Conservation (phyloP, 2,113 vertebrate species). For the Tinamus guttatus region DNA sequence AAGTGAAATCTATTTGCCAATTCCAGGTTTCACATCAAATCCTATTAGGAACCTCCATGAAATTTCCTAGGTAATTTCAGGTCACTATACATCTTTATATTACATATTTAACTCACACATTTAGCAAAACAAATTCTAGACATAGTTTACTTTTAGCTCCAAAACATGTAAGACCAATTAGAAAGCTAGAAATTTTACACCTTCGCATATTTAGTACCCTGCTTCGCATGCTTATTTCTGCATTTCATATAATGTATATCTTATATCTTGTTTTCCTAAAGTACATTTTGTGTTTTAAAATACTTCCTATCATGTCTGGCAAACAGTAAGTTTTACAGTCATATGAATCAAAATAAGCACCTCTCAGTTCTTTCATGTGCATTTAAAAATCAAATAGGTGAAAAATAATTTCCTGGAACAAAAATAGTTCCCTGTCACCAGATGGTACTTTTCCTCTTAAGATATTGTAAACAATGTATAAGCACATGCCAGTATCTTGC, state of each 20-base stretch:
- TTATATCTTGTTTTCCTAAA: background rate
- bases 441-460: background rate
- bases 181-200: background rate
- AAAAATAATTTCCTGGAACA: background rate
- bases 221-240: background rate
- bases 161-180: background rate
- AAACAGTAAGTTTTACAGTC: background rate
- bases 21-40: background rate
- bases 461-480: background rate
- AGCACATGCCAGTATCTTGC: conserved; percentile 19
- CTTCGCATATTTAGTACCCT: background rate
- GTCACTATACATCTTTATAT: background rate
- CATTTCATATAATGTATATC: background rate
- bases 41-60: background rate
- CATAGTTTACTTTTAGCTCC: background rate
- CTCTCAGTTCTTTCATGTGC: background rate
- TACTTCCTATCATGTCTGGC: background rate
- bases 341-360: background rate
- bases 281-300: background rate
- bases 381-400: background rate
- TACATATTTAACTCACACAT: fast-evolving
- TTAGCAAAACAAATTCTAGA: background rate
- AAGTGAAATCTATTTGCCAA: background rate
- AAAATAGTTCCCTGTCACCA: background rate
- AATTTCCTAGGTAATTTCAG: background rate